phyloP scores from a whole-genome alignment of 2,888 invertebrate species.

The Micoletzkya japonica region DNA sequence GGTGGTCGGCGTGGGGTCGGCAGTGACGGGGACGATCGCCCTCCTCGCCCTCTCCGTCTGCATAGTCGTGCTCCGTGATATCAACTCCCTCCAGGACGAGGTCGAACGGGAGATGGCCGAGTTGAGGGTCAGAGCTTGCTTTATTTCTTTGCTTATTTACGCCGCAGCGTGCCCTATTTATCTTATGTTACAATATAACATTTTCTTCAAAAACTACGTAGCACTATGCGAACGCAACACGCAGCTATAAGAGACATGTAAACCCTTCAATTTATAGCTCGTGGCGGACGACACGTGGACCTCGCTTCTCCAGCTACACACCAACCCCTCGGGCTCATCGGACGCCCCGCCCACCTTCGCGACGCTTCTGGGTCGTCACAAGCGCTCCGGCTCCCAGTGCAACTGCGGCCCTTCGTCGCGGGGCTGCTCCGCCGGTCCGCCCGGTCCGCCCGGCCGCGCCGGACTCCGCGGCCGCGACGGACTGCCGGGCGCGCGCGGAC shows the following conservation, averaged over 20 bases:
- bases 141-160: neutral
- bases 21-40: constrained; percentile 9
- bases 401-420: constrained; percentile 27
- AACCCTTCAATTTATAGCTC: constrained; percentile 16
- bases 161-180: neutral
- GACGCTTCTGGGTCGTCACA: constrained; percentile 26
- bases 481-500: constrained; percentile 20
- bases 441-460: constrained; percentile 35
- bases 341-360: constrained; percentile 28
- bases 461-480: constrained; percentile 24
- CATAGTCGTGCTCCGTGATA: constrained; percentile 27
- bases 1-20: constrained; percentile 19
- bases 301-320: constrained; percentile 10
- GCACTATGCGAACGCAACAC: too few relatives aligned
- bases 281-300: constrained; percentile 15
- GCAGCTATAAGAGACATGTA: too few relatives aligned
- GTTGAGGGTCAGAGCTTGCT: constrained; percentile 12
- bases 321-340: constrained; percentile 24
- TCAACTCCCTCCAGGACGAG: constrained; percentile 22
- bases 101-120: constrained; percentile 27
- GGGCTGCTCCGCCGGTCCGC: constrained; percentile 36
- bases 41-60: constrained; percentile 14
- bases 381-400: constrained; percentile 24
- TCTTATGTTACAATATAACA: too few relatives aligned
- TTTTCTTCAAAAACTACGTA: too few relatives aligned